Evolutionary conservation across 2,888 invertebrate species (phyloP), one percentile per base, ranked within the genome.

Genomic region (Coleophora flavipennella): DNA sequence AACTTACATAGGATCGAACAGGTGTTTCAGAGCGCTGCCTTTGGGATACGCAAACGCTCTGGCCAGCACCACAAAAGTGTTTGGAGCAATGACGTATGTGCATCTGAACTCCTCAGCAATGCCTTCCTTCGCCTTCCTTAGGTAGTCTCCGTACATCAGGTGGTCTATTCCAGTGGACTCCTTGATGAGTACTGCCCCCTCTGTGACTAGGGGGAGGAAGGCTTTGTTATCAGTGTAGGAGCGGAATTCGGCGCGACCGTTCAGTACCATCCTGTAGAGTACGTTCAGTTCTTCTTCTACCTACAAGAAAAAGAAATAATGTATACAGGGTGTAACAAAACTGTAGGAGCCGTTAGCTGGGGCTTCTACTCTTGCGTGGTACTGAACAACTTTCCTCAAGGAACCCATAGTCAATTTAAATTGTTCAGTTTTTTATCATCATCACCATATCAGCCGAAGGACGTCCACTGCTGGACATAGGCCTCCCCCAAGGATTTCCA

Each of bases 61-160:
- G 13, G 88, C 86, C 48, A 87, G 87, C 31, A 81, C 86, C 57
- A 91, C 85, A 48, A 93, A 90, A 0, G 89, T 73, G 34, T 89
- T 86, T 12, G 90, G 90, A 7, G 92, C 91, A 38, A 92, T 87
- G 0, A 94, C 94, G 59, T 90, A 94, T 0, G 91, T 90, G 59
- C 95, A 95, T 38, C 92, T 86, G 0, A 89, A 70, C 9, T 80
- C 76, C 59, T 93, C 92, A 1, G 81, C 79, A 0, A 86, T 62
- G 0, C 78, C 81, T 46, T 86, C 74, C 25, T 80, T 62, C 0
- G 89, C 85, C 59, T 90, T 92, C 36, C 71, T 78, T 42, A 88
- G 70, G 57, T 93, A 94, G 57, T 93, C 91, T 1, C 78, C 66
- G 50, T 91, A 91, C 75, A 94, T 88, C 4, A 91, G 72, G 48